Evolutionary conservation across 2,113 vertebrate genomes (phyloP).

Genomic region (Pygoscelis antarcticus): DNA sequence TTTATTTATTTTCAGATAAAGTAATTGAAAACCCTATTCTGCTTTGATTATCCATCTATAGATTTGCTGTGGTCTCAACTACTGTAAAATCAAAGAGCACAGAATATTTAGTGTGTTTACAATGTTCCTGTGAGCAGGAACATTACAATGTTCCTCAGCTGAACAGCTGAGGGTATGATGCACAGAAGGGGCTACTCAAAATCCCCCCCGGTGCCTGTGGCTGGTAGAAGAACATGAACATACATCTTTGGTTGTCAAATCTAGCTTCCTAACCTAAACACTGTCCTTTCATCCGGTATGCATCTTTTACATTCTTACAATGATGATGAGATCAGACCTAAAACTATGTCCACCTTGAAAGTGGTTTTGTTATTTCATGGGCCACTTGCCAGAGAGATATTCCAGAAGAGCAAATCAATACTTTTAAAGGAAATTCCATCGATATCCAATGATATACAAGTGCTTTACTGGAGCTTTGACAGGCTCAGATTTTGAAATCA

Average conservation of each 20-base stretch:
- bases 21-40: background rate
- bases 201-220: background rate
- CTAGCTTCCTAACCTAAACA: background rate
- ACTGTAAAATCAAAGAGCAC: background rate
- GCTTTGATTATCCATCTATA: background rate
- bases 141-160: too few relatives aligned
- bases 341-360: background rate
- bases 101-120: background rate
- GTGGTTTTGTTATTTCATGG: background rate
- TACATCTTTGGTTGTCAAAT: background rate
- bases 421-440: background rate
- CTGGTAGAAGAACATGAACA: background rate
- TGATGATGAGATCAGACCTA: background rate
- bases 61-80: background rate
- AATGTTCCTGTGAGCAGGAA: background rate
- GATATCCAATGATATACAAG: fast-evolving
- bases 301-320: background rate
- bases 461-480: background rate
- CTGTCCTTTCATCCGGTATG: background rate
- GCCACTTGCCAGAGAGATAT: background rate
- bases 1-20: background rate
- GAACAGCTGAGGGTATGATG: background rate
- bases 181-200: background rate
- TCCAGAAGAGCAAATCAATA: background rate
- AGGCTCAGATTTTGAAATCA: background rate